Evolutionary conservation across 1,140 invertebrate genomes (phyloP), one percentile per base, ranked within the genome.

Genomic region (Scaptomyza hsui): DNA sequence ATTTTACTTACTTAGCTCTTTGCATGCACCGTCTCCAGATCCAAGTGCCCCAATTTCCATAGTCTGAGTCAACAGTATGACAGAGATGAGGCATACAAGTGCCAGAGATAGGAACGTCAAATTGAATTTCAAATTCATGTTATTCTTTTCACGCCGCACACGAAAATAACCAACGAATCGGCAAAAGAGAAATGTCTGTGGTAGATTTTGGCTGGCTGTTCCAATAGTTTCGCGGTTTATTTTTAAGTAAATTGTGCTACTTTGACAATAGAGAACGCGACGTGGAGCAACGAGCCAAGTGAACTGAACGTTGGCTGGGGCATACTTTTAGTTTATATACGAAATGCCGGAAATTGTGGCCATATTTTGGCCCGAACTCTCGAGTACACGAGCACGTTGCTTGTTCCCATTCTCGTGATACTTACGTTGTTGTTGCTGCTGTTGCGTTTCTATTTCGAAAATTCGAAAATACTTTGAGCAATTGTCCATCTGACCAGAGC

Each of bases 321-420:
- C 55, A 48, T 51, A 88, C 49, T 74, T 81, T 85, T 62, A 85
- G 73, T 68, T 85, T 77, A 77, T 63, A 88, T 88, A 68, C 78
- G 75, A 88, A 82, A 88, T 88, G 82, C 82, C 82, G 82, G 82
- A 88, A 88, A 88, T 82, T 82, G 73, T 85, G 75, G 69, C 75
- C 48, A 83, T 26, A 72, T 67, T 69, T 62, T 62, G 42, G 49
- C 35, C 52, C 61, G 53, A 60, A 64, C 32, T 55, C 56, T n/a
- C n/a, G n/a, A n/a, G 26, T 18, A 39, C 69, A 59, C 80, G 80
- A 75, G 69, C 72, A 65, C 62, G 37, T 55, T 48, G 42, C 70
- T 60, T 60, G 80, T 67, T 65, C 72, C 68, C 75, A 76, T 79
- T 83, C 59, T 57, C 26, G 42, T 26, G 47, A 59, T 60, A 29